phyloP scores from a whole-genome alignment of 2,888 invertebrate species.

The Caenorhabditis parvicauda region DNA sequence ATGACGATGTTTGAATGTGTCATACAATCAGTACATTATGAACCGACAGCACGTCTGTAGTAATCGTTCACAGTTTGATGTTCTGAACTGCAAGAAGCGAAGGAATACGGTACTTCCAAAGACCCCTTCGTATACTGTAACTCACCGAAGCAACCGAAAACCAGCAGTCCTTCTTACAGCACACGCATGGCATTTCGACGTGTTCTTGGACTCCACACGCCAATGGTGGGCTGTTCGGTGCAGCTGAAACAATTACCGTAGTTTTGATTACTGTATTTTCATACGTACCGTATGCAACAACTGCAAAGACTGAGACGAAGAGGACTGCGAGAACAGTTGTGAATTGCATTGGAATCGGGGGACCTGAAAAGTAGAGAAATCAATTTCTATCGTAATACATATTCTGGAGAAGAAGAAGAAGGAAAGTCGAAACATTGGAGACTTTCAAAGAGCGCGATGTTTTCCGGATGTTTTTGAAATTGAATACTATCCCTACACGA shows the following conservation, averaged over 20 bases:
- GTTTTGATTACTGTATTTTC: conserved; percentile 2
- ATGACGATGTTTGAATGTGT: no score
- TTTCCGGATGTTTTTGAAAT: no score
- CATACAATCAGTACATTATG: no score
- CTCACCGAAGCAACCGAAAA: conserved; percentile 53
- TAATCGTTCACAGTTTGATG: no score
- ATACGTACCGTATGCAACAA: background rate
- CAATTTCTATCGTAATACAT: background rate
- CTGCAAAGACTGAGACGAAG: background rate
- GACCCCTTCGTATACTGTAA: background rate
- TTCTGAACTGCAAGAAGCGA: no score
- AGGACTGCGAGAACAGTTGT: background rate
- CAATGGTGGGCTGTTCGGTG: conserved; percentile 12
- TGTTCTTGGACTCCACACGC: conserved; percentile 38
- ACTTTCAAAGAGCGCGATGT: no score
- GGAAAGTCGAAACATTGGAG: no score
- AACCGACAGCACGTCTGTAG: no score
- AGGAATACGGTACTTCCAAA: background rate
- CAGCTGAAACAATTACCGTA: conserved; percentile 3
- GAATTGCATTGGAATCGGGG: background rate
- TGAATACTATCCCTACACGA: no score
- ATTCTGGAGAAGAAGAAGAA: background rate
- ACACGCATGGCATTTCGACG: conserved; percentile 49
- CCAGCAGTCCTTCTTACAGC: conserved; percentile 62
- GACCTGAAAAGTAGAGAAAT: background rate